phyloP scores from a whole-genome alignment of 2,797 vertebrate genomes.

The Ptychadena robeensis region DNA sequence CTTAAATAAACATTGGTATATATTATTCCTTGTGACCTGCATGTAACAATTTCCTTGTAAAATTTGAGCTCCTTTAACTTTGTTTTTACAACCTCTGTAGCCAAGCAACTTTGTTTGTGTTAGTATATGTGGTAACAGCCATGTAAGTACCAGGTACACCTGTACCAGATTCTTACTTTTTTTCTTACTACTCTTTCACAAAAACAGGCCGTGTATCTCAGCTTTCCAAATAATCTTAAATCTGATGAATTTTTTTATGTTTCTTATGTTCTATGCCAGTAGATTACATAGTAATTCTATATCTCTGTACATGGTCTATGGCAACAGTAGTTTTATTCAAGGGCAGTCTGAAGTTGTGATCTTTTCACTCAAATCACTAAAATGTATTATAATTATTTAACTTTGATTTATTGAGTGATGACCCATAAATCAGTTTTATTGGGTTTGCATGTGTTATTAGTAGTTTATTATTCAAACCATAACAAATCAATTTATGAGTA shows the following conservation, averaged over 20 bases:
- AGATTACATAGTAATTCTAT: constrained; percentile 6
- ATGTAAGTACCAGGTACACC: constrained; percentile 1
- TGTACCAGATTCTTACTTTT: not conserved
- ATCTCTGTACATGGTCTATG: not conserved
- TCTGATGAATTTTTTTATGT: not conserved
- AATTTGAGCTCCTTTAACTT: not conserved
- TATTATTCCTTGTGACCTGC: not conserved
- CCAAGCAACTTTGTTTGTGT: not conserved
- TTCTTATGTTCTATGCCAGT: not conserved
- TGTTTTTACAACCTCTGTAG: not conserved
- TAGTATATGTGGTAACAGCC: constrained; percentile 6
- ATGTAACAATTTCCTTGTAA: not conserved
- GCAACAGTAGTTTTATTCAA: constrained; percentile 12
- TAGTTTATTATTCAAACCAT: constrained; percentile 52
- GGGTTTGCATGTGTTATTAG: constrained; percentile 55
- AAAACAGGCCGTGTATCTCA: not conserved
- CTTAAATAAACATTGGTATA: not conserved
- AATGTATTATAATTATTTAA: constrained; percentile 49
- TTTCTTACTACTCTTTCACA: no score
- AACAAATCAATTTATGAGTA: constrained; percentile 54
- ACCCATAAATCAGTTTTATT: constrained; percentile 58
- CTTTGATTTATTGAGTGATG: constrained; percentile 56
- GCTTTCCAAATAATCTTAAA: not conserved
- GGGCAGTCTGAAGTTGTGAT: constrained; percentile 18
- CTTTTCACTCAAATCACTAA: constrained; percentile 31